These are phyloP conservation scores for Steinernema hermaphroditum DNA, from an alignment of 2,888 invertebrate species.

Conservation along the genomic window DNA sequence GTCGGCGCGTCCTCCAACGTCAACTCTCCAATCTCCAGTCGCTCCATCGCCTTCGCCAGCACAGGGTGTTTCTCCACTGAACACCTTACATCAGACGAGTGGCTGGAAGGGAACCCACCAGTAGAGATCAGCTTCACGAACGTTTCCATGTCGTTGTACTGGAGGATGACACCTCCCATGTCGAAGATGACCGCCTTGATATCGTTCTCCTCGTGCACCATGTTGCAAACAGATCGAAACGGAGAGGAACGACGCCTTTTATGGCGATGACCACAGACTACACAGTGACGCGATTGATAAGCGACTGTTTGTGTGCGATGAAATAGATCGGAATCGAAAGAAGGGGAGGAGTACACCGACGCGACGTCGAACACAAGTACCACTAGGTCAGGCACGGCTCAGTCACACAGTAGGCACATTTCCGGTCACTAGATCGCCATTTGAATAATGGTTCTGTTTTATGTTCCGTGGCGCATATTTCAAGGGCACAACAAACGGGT, in stretches of 20 bases:
- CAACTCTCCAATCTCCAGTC: neutral
- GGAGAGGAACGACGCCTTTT: neutral
- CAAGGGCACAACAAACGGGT: too few species aligned
- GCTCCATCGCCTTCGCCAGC: constrained; percentile 15
- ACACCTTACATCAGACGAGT: neutral
- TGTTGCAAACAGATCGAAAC: neutral
- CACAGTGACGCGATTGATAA: constrained; percentile 6
- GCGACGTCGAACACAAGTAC: too few species aligned
- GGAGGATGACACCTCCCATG: constrained; percentile 25
- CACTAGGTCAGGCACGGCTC: too few species aligned
- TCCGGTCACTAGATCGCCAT: too few species aligned
- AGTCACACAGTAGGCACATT: too few species aligned
- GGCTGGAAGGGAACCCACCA: neutral
- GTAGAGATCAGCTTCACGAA: constrained; percentile 4
- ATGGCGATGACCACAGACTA: neutral
- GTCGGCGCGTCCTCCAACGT: constrained; percentile 7
- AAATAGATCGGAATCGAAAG: constrained; percentile 18
- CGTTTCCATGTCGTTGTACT: neutral
- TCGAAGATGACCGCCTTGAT: constrained; percentile 20
- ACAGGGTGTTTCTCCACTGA: constrained; percentile 11
- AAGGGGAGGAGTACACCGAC: too few species aligned
- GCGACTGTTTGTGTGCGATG: neutral
- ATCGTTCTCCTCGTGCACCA: neutral
- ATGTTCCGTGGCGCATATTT: too few species aligned
- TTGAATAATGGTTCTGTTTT: too few species aligned